A percentile compares a stretch with the other conserved stretches of the same genome.
These are phyloP conservation scores for Caerostris extrusa DNA, from an alignment of 1,140 invertebrate species.

Conservation along the genomic window DNA sequence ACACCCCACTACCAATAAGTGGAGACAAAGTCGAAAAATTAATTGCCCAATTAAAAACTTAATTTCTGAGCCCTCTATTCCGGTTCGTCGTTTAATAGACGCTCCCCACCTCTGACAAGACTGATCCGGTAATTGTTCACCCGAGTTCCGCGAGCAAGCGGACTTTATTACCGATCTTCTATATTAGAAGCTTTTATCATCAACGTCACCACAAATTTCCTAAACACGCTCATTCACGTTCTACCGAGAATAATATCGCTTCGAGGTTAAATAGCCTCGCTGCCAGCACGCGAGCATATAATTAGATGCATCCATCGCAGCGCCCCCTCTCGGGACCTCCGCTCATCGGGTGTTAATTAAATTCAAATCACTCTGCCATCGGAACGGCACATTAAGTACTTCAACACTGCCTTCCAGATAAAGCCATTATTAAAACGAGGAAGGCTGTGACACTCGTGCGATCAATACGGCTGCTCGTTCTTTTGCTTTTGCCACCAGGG, in stretches of 20 bases:
- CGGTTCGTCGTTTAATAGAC: constrained; percentile 28
- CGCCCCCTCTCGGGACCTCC: constrained; percentile 68
- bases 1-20: not conserved
- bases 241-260: constrained; percentile 52
- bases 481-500: constrained; percentile 62
- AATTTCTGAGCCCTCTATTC: constrained; percentile 14
- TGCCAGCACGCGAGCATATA: constrained; percentile 62
- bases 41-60: constrained; percentile 39
- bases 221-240: constrained; percentile 74
- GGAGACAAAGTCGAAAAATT: not conserved
- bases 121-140: constrained; percentile 52
- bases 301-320: constrained; percentile 72
- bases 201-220: constrained; percentile 75
- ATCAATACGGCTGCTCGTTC: not conserved
- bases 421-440: constrained; percentile 75
- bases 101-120: constrained; percentile 21
- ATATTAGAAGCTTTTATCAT: constrained; percentile 67
- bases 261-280: constrained; percentile 73
- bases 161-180: constrained; percentile 46
- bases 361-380: constrained; percentile 74
- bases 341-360: constrained; percentile 74
- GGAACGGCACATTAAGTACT: constrained; percentile 73
- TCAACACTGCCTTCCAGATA: constrained; percentile 68
- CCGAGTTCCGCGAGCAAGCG: not conserved
- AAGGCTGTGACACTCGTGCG: constrained; percentile 47